phyloP scores from a whole-genome alignment of 53 echinoderm and acorn worm genomes.

The Temnopleurus reevesii region DNA sequence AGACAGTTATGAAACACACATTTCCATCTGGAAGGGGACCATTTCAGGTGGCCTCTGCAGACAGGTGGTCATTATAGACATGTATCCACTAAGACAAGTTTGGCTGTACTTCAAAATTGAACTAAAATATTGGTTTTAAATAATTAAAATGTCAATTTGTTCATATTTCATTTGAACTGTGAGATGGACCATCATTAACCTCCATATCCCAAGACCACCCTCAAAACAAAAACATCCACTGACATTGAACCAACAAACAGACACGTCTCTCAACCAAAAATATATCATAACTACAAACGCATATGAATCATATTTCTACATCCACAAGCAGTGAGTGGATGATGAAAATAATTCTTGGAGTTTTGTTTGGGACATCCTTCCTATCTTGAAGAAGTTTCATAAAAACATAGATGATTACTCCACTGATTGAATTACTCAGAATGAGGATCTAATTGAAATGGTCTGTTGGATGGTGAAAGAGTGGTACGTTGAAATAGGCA shows the following conservation, averaged over 20 bases:
- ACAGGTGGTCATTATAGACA: too few species aligned
- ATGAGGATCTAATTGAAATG: background rate
- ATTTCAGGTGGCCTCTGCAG: too few species aligned
- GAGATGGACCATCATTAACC: background rate
- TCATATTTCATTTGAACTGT: too few species aligned
- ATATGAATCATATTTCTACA: conserved; percentile 12
- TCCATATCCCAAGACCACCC: background rate
- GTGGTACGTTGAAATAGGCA: background rate
- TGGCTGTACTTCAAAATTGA: too few species aligned
- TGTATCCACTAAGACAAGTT: too few species aligned
- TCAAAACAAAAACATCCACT: background rate
- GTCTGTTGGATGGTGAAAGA: conserved; percentile 15
- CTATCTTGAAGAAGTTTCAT: background rate
- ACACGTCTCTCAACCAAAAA: background rate
- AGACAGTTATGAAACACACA: too few species aligned
- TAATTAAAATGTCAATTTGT: too few species aligned
- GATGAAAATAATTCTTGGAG: background rate
- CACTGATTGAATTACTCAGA: conserved; percentile 6
- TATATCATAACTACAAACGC: background rate
- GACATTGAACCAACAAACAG: conserved; percentile 24
- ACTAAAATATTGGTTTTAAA: too few species aligned
- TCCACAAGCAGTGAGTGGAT: background rate
- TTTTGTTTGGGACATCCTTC: conserved; percentile 2
- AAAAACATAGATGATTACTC: background rate
- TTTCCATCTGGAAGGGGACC: too few species aligned